Base-by-base conservation (phyloP, 2,797 vertebrate species). In the Catharus ustulatus region DNA sequence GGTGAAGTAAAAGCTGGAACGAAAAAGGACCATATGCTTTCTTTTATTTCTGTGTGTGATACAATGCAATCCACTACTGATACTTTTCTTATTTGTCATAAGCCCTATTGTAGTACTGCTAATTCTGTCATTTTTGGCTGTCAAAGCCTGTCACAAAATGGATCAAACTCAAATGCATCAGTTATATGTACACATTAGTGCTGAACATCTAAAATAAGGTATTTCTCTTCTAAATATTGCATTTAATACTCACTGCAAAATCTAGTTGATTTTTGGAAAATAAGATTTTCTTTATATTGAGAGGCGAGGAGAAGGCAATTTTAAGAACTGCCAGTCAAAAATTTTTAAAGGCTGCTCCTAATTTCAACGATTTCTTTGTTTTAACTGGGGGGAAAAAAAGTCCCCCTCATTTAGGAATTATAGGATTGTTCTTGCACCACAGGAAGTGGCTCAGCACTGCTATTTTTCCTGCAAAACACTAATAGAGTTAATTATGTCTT, bases 61-160 rank as follows among this genome's bases (percentile, higher is more conserved):
- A 96, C 97, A 16, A 89, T 97, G 15, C 92, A 89, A 19, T 98
- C 98, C 82, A 97, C 96, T 11, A 97, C 96, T 84, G 97, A 98
- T 94, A 97, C 95, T 30, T 79, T 97, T 51, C 97, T 97, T 64
- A 30, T 36, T 98, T 62, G 97, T 98, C 13, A 96, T 98, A 32
- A 98, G 94, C 3, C 97, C 97, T 1, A 95, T 98, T 86, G 95
- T 97, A 75, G 96, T 97, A 58, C 95, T 98, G 95, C 97, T 90
- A 54, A 93, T 98, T 94, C 97, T 98, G 62, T 97, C 96, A 46
- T 68, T 95, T 68, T 94, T 97, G 58, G 96, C 97, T 13, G 91
- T 98, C 13, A 66, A 98, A 95, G 95, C 97, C 88, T 98, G 97
- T 95, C 97, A 98, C 69, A 97, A 97, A 95, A 97, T 98, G 42